A percentile compares a stretch with the other conserved stretches of the same genome.
These are phyloP conservation scores for Nomada lathburiana DNA, from an alignment of 2,888 invertebrate species.

Conservation along the genomic window DNA sequence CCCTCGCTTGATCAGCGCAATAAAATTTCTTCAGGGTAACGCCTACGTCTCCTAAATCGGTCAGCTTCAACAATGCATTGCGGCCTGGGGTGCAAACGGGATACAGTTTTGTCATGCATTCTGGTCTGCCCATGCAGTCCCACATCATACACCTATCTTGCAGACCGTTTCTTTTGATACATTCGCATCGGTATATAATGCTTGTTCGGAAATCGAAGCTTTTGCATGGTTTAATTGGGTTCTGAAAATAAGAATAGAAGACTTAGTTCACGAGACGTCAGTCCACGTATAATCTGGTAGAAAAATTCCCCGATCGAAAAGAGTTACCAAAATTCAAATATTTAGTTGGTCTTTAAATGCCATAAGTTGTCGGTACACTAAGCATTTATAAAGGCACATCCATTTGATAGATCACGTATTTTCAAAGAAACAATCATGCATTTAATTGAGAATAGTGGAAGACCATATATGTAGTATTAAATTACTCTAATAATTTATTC, in stretches of 20 bases:
- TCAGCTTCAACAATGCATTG: constrained; percentile 77
- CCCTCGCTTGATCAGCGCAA: constrained; percentile 75
- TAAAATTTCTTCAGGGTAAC: constrained; percentile 75
- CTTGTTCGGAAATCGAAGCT: constrained; percentile 81
- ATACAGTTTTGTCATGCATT: constrained; percentile 82
- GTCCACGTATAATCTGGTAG: too few species aligned
- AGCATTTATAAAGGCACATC: too few species aligned
- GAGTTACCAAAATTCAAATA: too few species aligned
- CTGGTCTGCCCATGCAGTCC: constrained; percentile 82
- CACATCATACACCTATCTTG: constrained; percentile 82
- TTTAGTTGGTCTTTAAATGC: too few species aligned
- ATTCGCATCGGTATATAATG: constrained; percentile 80
- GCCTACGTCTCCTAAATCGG: constrained; percentile 77
- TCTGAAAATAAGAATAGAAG: constrained; percentile 61
- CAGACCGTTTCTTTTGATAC: constrained; percentile 83
- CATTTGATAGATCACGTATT: too few species aligned
- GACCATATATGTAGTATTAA: too few species aligned
- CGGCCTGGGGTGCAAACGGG: constrained; percentile 81
- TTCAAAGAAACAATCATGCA: too few species aligned
- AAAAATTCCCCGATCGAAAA: too few species aligned
- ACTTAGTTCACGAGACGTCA: not conserved
- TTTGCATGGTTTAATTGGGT: constrained; percentile 75
- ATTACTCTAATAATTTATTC: too few species aligned
- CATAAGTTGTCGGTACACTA: too few species aligned
- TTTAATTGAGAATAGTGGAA: too few species aligned